A percentile compares a stretch with the other conserved stretches of the same genome.
These are phyloP conservation scores for Triplophysa dalaica DNA, from an alignment of 2,113 vertebrate species.

Conservation along the genomic window DNA sequence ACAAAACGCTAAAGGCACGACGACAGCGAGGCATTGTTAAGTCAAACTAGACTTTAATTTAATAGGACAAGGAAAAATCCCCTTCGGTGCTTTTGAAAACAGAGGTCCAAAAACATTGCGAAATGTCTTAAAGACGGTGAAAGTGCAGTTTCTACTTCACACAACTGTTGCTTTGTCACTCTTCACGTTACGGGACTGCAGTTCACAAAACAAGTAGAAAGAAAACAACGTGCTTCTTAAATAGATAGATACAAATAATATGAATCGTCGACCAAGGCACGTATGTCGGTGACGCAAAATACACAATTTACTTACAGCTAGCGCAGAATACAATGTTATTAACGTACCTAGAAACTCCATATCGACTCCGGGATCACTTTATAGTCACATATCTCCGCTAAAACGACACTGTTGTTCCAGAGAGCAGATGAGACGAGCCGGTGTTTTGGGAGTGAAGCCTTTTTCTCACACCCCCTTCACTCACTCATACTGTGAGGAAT, in stretches of 20 bases:
- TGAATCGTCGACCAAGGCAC: background rate
- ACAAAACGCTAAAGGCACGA: background rate
- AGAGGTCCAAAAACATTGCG: background rate
- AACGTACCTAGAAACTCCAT: constrained; percentile 79
- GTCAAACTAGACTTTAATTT: constrained; percentile 14
- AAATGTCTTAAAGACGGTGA: background rate
- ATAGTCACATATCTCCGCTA: constrained; percentile 23
- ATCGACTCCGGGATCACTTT: background rate
- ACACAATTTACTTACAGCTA: background rate
- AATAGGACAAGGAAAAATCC: background rate
- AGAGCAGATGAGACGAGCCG: background rate
- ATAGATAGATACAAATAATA: background rate
- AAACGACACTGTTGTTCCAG: background rate
- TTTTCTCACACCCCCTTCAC: constrained; percentile 46
- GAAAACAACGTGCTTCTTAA: background rate
- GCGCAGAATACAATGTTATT: background rate
- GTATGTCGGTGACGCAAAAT: background rate
- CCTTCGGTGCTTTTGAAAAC: background rate
- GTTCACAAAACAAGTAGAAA: no score
- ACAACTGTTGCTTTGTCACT: background rate
- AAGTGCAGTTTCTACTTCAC: background rate
- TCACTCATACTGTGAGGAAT: constrained; percentile 70
- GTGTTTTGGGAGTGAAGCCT: constrained; percentile 28
- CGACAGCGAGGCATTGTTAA: constrained; percentile 27
- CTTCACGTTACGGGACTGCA: no score